These are phyloP conservation scores for Chiloscyllium plagiosum DNA, from an alignment of 2,113 vertebrate species.

Conservation along the genomic window DNA sequence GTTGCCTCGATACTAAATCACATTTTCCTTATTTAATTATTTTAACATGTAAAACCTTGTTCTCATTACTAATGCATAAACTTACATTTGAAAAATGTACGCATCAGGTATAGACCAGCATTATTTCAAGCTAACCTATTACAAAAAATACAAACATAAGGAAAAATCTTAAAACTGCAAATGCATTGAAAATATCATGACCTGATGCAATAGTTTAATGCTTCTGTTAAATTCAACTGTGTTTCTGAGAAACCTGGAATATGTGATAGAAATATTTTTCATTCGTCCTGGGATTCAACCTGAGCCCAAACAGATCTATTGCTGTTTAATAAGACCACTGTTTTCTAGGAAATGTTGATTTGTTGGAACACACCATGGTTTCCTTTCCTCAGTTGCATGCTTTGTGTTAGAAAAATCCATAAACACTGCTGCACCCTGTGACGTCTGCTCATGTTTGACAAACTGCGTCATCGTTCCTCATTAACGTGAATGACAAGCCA, in stretches of 20 bases:
- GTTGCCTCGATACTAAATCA: not conserved
- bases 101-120: not conserved
- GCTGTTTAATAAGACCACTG: not conserved
- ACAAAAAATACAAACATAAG: not conserved
- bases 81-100: not conserved
- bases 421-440: conserved; percentile 1
- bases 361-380: not conserved
- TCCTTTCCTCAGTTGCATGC: not conserved
- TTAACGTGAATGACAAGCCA: conserved; percentile 26
- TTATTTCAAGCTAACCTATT: not conserved
- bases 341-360: not conserved
- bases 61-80: not conserved
- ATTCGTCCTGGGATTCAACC: not conserved
- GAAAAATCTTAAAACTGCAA: not conserved
- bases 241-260: not conserved
- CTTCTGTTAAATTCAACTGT: conserved; percentile 2
- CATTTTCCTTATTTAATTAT: not conserved
- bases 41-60: not conserved
- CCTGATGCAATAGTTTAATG: not conserved
- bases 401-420: conserved; percentile 3
- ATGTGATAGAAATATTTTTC: not conserved
- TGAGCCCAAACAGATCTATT: not conserved
- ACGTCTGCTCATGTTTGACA: conserved; percentile 13
- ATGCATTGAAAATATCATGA: not conserved
- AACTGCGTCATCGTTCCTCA: conserved; percentile 23